Evolutionary conservation across 2,888 invertebrate genomes (phyloP), one percentile per base, ranked within the genome.

Genomic region (Penaeus monodon): DNA sequence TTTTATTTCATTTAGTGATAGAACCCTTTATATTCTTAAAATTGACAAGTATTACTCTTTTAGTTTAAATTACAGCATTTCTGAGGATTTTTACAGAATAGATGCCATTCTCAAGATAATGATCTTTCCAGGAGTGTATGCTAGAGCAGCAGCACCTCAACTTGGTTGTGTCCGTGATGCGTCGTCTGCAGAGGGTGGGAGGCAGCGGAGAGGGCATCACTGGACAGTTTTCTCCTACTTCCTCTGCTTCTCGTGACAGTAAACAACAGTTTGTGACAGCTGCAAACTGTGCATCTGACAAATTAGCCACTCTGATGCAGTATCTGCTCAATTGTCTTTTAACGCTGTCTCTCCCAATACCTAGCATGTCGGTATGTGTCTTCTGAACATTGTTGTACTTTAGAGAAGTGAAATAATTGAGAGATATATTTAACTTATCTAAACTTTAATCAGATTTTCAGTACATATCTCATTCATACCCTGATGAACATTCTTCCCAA

Each of bases 111-210:
- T 12, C 57, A 57, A 57, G 17, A 57, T 57, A 17, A 57, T 17
- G 17, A 14, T 57, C 17, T 57, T 57, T 57, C 57, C 92, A 96
- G 94, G 97, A 97, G 93, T 97, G 97, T 91, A 94, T 97, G 91
- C 95, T 96, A 91, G 94, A 97, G 80, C 98, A 98, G 92, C 96
- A 96, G 90, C 98, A 98, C 92, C 93, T 97, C 85, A 98, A 98
- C 92, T 95, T 96, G 0, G 96, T 97, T 68, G 94, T 95, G 82
- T 95, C 95, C 91, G 95, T 96, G 33, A 94, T 97, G 92, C 94
- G 94, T 88, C 94, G 96, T 86, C 93, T 98, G 63, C 96, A 90
- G 77, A 68, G 81, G 33, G 85, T 90, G 10, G 74, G 86, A 17
- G 86, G 86, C 14, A 44, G 73, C 33, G 65, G 76, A 33, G 73